Evolutionary conservation across 2,113 vertebrate genomes (phyloP), one percentile per base, ranked within the genome.

Genomic region (Cettia cetti): DNA sequence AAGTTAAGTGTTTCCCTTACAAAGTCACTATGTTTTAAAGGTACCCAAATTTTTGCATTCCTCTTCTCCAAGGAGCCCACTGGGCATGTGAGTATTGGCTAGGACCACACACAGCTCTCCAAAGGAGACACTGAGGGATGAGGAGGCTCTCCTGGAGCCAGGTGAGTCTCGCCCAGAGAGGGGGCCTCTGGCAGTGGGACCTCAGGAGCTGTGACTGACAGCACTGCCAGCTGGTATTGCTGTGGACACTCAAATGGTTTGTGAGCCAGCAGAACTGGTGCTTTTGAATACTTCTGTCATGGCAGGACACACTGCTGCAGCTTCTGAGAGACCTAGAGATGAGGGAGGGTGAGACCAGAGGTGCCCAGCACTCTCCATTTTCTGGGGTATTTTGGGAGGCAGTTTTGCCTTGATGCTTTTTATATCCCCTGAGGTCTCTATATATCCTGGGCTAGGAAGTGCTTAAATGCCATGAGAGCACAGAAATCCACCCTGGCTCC

Each of bases 191-290:
- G 63, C 84, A 84, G 28, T 0, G 1, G 33, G 13, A 59, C n/a
- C 27, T 59, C 52, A 30, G 77, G 56, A 61, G 31, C 42, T 40
- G 56, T 33, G 66, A 20, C 27, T 49, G 39, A 7, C 28, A 53
- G 23, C 35, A 44, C 42, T 74, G 42, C 44, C 88, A 82, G 42
- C 74, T 26, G 50, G 3, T 17, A 19, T 2, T 37, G 53, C 64
- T 68, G 27, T 2, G 30, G 24, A 44, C 61, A 86, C 9, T 4
- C 1, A n/a, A 22, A 31, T 1, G 0, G 1, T 12, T 27, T 4
- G 17, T 44, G 49, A 89, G 26, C 18, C 40, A 72, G 59, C 15
- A 50, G 28, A 76, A 23, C 20, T 10, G n/a, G 13, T 45, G 47
- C 63, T 80, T 80, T 35, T 26, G 40, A 77, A n/a, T 8, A 10